Conservation (phyloP, 1,140 invertebrate species). For the Aphelenchoides fujianensis region DNA sequence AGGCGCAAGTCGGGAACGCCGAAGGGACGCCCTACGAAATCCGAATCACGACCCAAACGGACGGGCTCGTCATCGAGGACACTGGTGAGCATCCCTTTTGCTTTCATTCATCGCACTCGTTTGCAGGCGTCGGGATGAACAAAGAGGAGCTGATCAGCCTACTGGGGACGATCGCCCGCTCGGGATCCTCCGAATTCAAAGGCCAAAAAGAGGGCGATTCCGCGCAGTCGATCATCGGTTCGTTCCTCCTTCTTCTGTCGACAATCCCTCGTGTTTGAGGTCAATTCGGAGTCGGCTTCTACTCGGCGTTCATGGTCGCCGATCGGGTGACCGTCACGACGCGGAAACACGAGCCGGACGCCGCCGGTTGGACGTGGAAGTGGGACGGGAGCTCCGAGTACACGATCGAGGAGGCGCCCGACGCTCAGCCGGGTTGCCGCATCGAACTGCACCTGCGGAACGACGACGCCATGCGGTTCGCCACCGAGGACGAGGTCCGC, state of each 20-base stretch:
- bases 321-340: constrained; percentile 88
- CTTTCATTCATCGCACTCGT: constrained; percentile 67
- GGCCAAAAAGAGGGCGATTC: constrained; percentile 55
- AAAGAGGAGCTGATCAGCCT: constrained; percentile 83
- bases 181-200: constrained; percentile 79
- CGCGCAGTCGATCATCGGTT: constrained; percentile 74
- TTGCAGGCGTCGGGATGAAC: constrained; percentile 89
- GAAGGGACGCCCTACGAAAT: constrained; percentile 73
- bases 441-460: constrained; percentile 84
- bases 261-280: constrained; percentile 66
- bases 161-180: constrained; percentile 88
- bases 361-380: neutral
- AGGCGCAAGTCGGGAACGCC: constrained; percentile 53
- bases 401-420: constrained; percentile 79
- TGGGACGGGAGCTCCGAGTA: constrained; percentile 71
- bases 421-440: constrained; percentile 82
- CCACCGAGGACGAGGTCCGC: constrained; percentile 78
- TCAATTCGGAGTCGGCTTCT: constrained; percentile 97
- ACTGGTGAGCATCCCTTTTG: constrained; percentile 28
- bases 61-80: constrained; percentile 43
- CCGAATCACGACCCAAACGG: constrained; percentile 75
- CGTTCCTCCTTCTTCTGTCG: constrained; percentile 23
- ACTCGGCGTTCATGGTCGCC: constrained; percentile 93
- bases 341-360: constrained; percentile 65
- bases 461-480: constrained; percentile 77